Evolutionary conservation across 2,888 invertebrate genomes (phyloP), one percentile per base, ranked within the genome.

Genomic region (Leptopilina myrica): DNA sequence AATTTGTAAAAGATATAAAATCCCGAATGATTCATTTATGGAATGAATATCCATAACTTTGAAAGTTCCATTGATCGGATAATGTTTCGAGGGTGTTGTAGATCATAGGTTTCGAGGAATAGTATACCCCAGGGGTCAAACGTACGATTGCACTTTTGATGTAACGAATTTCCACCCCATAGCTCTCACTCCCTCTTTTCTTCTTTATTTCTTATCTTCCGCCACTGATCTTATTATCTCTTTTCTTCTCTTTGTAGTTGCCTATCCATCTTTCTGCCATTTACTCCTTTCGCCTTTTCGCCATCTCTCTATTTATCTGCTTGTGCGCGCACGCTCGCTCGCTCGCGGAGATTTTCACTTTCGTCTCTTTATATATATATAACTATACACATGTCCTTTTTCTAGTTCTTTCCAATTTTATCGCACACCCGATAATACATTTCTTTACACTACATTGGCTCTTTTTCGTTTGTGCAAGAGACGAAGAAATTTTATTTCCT

Each of bases 71-170:
- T 76, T 78, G 79, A 82, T 84, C 81, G 81, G 12, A 80, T 78
- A 82, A 78, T 79, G 78, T 81, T 76, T 66, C 76, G 77, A 62
- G 59, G 73, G 77, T 62, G 46, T 66, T 62, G 80, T 83, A 83
- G 80, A 84, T 84, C 82, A 83, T 82, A 80, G 73, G 33, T 77
- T 59, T 65, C 77, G 65, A 59, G 64, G 77, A 81, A 69, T 78
- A 82, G 83, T 79, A 66, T 79, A 83, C 84, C 81, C 84, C 65
- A 73, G 82, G 83, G 84, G 80, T 80, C 81, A 79, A 78, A 84
- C 83, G 83, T 83, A 79, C 79, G 77, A 83, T 81, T 78, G 80
- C 80, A 80, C 81, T 81, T 81, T 77, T 79, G 76, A 53, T 76
- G 80, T 79, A 80, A 78, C 78, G 76, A 80, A 83, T 85, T 85